Conservation (phyloP, 2,888 invertebrate genomes). For the Girardia tigrina region DNA sequence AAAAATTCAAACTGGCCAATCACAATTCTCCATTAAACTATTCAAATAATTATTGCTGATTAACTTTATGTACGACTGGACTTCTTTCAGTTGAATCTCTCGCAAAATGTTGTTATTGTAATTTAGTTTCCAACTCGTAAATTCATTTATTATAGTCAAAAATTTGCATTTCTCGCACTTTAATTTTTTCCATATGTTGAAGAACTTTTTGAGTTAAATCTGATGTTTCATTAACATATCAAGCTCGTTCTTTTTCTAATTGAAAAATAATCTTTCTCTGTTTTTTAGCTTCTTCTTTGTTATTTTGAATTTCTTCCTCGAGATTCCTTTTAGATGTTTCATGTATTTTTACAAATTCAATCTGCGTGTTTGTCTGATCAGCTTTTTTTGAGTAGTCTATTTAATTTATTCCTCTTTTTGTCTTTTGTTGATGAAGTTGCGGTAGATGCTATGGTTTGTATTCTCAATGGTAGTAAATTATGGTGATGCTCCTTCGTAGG, state of each 20-base stretch:
- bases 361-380: constrained; percentile 58
- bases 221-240: constrained; percentile 56
- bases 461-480: too few relatives aligned
- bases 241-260: constrained; percentile 57
- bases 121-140: constrained; percentile 56
- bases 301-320: constrained; percentile 59
- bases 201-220: constrained; percentile 55
- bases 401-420: too few relatives aligned
- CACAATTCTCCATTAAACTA: too few relatives aligned
- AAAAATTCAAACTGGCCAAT: too few relatives aligned
- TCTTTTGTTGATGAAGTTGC: too few relatives aligned
- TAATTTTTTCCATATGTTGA: constrained; percentile 51
- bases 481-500: too few relatives aligned
- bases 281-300: constrained; percentile 56
- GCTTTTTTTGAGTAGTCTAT: constrained; percentile 52
- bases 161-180: constrained; percentile 56
- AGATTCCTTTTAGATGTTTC: constrained; percentile 60
- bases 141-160: constrained; percentile 61
- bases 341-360: constrained; percentile 57
- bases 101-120: constrained; percentile 59
- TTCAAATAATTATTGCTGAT: too few relatives aligned
- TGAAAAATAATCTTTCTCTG: constrained; percentile 57
- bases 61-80: too few relatives aligned
- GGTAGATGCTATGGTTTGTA: too few relatives aligned
- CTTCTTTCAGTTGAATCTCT: too few relatives aligned